phyloP scores from a whole-genome alignment of 2,797 vertebrate genomes.

The Gymnocypris eckloni region DNA sequence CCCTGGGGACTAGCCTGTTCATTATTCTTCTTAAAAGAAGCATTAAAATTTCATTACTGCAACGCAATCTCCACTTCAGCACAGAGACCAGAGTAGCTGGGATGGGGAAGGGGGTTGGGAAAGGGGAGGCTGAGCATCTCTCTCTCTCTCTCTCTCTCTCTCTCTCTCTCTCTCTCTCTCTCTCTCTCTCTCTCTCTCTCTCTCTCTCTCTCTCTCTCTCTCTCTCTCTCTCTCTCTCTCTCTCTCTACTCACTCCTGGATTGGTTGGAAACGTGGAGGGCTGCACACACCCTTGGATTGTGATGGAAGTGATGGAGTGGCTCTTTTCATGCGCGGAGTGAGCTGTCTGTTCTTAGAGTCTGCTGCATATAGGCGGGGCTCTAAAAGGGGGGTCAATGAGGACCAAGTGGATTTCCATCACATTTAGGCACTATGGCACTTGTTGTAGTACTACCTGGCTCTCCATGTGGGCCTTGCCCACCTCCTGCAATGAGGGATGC shows the following conservation, averaged over 20 bases:
- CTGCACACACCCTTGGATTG: conserved; percentile 46
- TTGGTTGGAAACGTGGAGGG: conserved; percentile 44
- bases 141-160: conserved; percentile 37
- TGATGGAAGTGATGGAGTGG: conserved; percentile 40
- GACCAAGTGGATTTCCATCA: conserved; percentile 59
- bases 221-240: conserved; percentile 19
- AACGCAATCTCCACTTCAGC: conserved; percentile 76
- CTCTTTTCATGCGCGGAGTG: conserved; percentile 32
- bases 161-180: conserved; percentile 18
- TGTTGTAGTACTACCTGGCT: conserved; percentile 47
- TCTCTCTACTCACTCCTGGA: conserved; percentile 42
- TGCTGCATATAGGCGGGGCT: conserved; percentile 45
- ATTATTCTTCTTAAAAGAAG: conserved; percentile 86
- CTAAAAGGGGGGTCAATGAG: conserved; percentile 62
- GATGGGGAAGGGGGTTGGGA: conserved; percentile 61
- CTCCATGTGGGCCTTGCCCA: conserved; percentile 36
- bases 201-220: too few species aligned
- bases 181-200: conserved; percentile 14
- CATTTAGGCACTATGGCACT: conserved; percentile 54
- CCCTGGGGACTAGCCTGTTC: conserved; percentile 76
- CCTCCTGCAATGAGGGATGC: conserved; percentile 39
- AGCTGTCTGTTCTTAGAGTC: conserved; percentile 56
- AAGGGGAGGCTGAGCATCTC: conserved; percentile 43
- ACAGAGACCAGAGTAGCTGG: conserved; percentile 53
- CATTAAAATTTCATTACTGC: conserved; percentile 88